Conservation (phyloP, 2,113 vertebrate genomes). For the Muntiacus muntjak region DNA sequence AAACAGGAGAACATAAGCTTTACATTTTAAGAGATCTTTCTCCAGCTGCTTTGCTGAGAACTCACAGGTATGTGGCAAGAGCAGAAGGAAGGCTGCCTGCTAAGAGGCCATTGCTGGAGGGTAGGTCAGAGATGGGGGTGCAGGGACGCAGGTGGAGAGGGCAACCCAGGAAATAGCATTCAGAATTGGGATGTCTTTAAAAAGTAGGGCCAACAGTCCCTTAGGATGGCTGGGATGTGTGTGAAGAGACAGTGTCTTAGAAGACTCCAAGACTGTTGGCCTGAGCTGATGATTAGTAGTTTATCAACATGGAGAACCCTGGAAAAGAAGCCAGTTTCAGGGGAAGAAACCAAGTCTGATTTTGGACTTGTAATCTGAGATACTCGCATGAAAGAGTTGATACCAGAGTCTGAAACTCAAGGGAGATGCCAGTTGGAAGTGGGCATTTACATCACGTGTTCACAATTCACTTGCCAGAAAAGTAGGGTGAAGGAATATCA, state of each 20-base stretch:
- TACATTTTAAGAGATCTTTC: background rate
- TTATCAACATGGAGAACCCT: background rate
- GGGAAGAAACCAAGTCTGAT: background rate
- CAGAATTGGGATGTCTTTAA: background rate
- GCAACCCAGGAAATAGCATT: background rate
- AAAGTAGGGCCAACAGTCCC: background rate
- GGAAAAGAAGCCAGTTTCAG: background rate
- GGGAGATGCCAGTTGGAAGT: background rate
- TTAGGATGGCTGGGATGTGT: background rate
- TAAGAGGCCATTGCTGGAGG: background rate
- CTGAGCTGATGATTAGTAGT: background rate
- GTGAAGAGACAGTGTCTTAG: background rate
- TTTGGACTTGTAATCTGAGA: background rate
- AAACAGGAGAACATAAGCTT: background rate
- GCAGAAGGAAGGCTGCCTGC: background rate
- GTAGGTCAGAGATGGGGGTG: accelerated
- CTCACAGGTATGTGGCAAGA: background rate
- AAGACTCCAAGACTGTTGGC: background rate
- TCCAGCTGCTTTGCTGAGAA: background rate
- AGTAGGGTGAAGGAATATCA: background rate
- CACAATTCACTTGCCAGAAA: background rate
- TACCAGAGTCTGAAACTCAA: background rate
- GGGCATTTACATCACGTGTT: too few species aligned
- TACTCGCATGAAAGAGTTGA: too few species aligned
- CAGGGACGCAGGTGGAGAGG: accelerated